These are phyloP conservation scores for Ramphastos sulfuratus DNA, from an alignment of 2,113 vertebrate genomes.

Conservation along the genomic window DNA sequence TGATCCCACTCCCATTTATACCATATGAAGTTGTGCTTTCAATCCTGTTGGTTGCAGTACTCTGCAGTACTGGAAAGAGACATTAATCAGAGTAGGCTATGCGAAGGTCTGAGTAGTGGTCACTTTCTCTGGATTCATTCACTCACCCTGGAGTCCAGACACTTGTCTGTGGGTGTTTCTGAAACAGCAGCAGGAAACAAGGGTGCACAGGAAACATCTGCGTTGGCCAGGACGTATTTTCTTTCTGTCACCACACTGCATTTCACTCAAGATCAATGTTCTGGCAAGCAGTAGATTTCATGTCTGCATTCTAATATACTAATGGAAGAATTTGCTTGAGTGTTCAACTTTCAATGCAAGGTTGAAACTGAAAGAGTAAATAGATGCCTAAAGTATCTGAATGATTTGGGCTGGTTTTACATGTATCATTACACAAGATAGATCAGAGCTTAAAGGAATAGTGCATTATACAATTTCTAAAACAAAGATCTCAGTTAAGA, in stretches of 20 bases:
- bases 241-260: neutral
- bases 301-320: neutral
- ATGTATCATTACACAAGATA: neutral
- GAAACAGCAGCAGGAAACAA: neutral
- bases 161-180: neutral
- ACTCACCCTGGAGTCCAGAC: neutral
- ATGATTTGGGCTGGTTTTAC: neutral
- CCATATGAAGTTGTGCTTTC: neutral
- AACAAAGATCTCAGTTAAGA: neutral
- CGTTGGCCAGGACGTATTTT: accelerated
- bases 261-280: neutral
- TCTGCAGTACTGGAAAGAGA: neutral
- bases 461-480: neutral
- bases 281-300: neutral
- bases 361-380: neutral
- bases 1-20: neutral
- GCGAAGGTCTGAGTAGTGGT: neutral
- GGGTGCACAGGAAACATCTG: neutral
- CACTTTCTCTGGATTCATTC: accelerated
- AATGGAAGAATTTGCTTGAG: neutral
- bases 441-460: neutral
- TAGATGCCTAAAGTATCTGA: neutral
- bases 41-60: neutral
- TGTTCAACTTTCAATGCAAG: neutral
- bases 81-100: neutral